Evolutionary conservation across 2,113 vertebrate genomes (phyloP), one percentile per base, ranked within the genome.

Genomic region (Cisticola juncidis): DNA sequence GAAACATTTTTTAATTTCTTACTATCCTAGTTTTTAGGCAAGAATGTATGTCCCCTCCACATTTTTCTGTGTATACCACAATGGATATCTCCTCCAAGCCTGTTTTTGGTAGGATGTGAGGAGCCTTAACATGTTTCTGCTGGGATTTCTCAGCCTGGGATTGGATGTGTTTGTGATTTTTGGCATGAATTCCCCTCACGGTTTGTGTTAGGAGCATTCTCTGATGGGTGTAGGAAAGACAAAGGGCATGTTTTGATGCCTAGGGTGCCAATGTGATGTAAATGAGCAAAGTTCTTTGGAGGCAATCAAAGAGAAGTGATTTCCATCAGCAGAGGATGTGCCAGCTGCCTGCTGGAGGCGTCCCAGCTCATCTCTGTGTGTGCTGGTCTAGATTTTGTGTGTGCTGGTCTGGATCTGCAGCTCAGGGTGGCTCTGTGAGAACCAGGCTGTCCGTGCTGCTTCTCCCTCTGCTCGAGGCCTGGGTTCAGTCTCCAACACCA

Each of bases 401-500:
- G n/a, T n/a, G n/a, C 6, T 61, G 58, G 54, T 58, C 54, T 80
- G 80, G 68, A 9, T 28, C 36, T 84, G 33, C 45, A 64, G 9
- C 29, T 51, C 25, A 9, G 19, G 19, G 11, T 61, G 64, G 35
- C 28, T 65, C 65, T 12, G 10, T 11, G 44, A 57, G 72, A 54
- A 8, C 18, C 40, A 4, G 4, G 16, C 4, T 17, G n/a, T 35
- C 40, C 21, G 42, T 64, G 45, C 24, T 68, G 73, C 4, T 69
- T 65, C 53, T 92, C 3, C 57, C 58, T 72, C 10, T 92, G 84
- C 91, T 35, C 58, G 1, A 33, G 62, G 33, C 58, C 44, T 88
- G 84, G 74, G 77, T 80, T 95, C 78, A 82, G 87, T 36, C 84
- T 86, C 91, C 93, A 90, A 80, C 85, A 53, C 8, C 40, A 45